Evolutionary conservation across 2,797 vertebrate species (phyloP), one percentile per base, ranked within the genome.

Genomic region (Ispidina picta): DNA sequence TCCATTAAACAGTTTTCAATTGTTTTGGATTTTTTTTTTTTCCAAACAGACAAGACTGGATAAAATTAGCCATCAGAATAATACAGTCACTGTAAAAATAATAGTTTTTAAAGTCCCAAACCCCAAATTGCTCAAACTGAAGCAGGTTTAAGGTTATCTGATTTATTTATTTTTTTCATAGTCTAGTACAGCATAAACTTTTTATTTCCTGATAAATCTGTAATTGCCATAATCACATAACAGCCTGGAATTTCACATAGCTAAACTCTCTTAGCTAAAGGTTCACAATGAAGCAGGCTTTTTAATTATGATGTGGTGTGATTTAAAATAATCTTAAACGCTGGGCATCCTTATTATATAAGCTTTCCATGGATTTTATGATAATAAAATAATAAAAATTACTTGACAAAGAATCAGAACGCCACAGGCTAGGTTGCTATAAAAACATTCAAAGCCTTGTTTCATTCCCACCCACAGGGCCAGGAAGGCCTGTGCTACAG

Each of bases 381-480:
- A 90, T 58, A 56, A 39, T 12, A 44, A 62, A 44, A 75, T 83
- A 91, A 88, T 63, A 92, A 96, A 94, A 95, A 96, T 92, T 96
- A 97, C 96, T 96, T 96, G 87, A 95, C 73, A 96, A 97, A 95
- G 96, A 94, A 88, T 86, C 90, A 85, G 94, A 90, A 73, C 10
- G 97, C 98, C 97, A 97, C 93, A 88, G 97, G 98, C 97, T 92
- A 97, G 91, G 90, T 79, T 82, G 80, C 94, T 95, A 93, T 94
- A 98, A 98, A 98, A 98, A 97, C 94, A 97, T 93, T 93, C 95
- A 95, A 97, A 98, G 97, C 97, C 97, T 96, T 88, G 81, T 85
- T 94, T 93, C 71, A 21, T 91, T 96, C 84, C 92, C 56, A 91
- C 94, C 96, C 95, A 95, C 54, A 43, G 83, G 89, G 82, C 78